Evolutionary conservation across 2,888 invertebrate species (phyloP).

Genomic region (Microdon myrmicae): DNA sequence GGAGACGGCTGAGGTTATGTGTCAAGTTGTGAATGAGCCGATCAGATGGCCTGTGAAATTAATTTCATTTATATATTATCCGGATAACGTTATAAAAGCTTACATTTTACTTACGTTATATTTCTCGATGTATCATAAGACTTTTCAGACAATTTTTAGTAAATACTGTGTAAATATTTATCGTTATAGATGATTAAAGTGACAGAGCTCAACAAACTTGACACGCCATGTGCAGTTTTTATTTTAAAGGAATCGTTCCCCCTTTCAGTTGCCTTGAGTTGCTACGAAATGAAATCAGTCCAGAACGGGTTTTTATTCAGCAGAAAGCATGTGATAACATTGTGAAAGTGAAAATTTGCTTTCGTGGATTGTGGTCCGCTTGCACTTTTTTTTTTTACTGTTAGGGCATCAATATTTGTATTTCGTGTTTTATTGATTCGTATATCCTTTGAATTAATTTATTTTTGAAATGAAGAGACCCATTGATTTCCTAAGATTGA

Average conservation of each 20-base stretch:
- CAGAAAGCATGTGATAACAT: conserved; percentile 2
- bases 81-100: too few relatives aligned
- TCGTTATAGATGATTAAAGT: conserved; percentile 53
- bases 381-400: too few relatives aligned
- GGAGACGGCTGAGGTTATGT: conserved; percentile 30
- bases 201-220: conserved; percentile 50
- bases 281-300: conserved; percentile 6
- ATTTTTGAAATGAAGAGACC: too few relatives aligned
- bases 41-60: conserved; percentile 11
- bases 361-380: too few relatives aligned
- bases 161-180: too few relatives aligned
- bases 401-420: too few relatives aligned
- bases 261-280: not conserved
- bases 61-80: not conserved
- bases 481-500: too few relatives aligned
- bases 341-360: conserved; percentile 7
- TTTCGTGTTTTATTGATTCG: too few relatives aligned
- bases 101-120: too few relatives aligned
- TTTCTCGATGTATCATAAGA: too few relatives aligned
- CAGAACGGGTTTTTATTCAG: conserved; percentile 5
- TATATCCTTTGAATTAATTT: too few relatives aligned
- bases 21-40: conserved; percentile 21
- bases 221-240: conserved; percentile 57
- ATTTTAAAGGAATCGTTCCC: conserved; percentile 52
- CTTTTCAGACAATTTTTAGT: too few relatives aligned